Evolutionary conservation across 2,797 vertebrate species (phyloP).

Genomic region (Borostomias antarcticus): DNA sequence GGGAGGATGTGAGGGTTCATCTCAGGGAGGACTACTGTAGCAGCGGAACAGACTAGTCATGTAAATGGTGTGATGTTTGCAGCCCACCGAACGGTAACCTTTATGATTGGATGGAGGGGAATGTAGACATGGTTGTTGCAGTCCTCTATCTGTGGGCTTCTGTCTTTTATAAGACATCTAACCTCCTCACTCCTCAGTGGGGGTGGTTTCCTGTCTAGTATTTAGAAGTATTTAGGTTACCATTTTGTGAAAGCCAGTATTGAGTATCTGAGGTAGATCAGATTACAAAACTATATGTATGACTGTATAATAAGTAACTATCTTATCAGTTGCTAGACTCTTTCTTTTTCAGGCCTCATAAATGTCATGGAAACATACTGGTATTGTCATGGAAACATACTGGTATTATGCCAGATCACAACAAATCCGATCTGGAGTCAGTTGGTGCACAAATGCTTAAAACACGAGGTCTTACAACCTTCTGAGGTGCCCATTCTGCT

Average conservation of each 20-base stretch:
- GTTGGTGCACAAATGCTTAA: not conserved
- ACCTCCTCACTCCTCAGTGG: constrained; percentile 43
- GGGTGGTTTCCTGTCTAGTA: constrained; percentile 50
- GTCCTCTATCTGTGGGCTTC: constrained; percentile 5
- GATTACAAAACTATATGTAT: not conserved
- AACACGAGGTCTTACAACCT: not conserved
- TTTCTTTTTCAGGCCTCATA: constrained; percentile 14
- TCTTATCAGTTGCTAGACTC: constrained; percentile 30
- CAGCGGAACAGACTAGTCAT: not conserved
- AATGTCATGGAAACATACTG: constrained; percentile 44
- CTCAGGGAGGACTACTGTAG: constrained; percentile 7
- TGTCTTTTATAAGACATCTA: constrained; percentile 12
- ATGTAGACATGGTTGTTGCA: too few relatives aligned
- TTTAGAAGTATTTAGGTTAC: constrained; percentile 40
- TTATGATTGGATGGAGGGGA: constrained; percentile 29
- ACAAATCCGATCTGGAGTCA: not conserved
- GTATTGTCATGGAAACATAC: constrained; percentile 37
- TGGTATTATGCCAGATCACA: constrained; percentile 8
- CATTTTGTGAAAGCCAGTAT: constrained; percentile 31
- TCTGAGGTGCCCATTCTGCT: not conserved
- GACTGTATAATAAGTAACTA: not conserved
- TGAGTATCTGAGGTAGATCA: not conserved
- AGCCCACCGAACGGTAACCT: constrained; percentile 29
- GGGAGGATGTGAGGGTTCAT: too few relatives aligned
- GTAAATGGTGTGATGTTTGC: not conserved